Conservation (phyloP, 1,140 invertebrate species). For the Nomia melanderi region DNA sequence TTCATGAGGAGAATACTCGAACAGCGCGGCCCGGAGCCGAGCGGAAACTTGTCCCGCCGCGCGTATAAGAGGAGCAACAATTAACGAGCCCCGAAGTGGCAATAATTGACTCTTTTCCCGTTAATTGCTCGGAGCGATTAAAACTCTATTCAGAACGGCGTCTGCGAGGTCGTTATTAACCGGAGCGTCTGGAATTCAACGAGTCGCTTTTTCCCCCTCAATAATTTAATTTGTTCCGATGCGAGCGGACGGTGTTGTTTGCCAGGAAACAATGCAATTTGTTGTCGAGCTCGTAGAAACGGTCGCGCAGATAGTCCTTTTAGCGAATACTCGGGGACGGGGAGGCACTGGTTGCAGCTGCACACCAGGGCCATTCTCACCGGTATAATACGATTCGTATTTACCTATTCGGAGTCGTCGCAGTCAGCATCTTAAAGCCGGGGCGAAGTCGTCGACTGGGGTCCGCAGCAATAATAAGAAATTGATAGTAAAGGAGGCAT, state of each 20-base stretch:
- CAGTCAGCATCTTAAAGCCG: slow-evolving; percentile 41
- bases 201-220: not conserved
- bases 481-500: slow-evolving; percentile 75
- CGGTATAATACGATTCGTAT: slow-evolving; percentile 48
- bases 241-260: slow-evolving; percentile 11
- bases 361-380: slow-evolving; percentile 10
- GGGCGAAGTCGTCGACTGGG: slow-evolving; percentile 33
- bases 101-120: not conserved
- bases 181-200: not conserved
- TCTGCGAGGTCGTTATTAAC: not conserved
- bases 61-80: not conserved
- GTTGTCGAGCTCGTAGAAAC: not conserved
- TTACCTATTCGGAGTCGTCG: slow-evolving; percentile 45
- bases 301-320: slow-evolving; percentile 22
- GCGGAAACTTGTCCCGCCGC: not conserved
- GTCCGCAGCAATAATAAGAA: slow-evolving; percentile 67
- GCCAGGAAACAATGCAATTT: slow-evolving; percentile 35
- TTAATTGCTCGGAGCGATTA: not conserved
- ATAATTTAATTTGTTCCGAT: slow-evolving; percentile 39
- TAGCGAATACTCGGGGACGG: not conserved
- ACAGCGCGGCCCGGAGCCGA: not conserved
- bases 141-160: not conserved
- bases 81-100: not conserved
- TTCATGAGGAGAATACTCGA: not conserved
- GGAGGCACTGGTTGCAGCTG: not conserved